Conservation (phyloP, 2,888 invertebrate genomes). For the Pseudococcus longispinus region DNA sequence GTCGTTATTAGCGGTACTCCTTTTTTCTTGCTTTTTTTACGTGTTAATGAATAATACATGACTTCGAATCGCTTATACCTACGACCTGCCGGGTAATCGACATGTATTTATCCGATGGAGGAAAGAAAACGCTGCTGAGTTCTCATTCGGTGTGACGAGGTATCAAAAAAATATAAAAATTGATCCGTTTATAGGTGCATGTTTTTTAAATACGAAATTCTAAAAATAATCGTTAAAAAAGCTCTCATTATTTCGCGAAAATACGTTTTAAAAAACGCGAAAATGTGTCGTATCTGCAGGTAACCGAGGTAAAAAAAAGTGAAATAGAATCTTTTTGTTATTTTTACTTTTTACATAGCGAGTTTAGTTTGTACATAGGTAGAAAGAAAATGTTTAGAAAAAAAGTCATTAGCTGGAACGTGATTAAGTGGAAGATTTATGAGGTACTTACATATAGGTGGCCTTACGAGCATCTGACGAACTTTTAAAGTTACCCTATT, state of each 20-base stretch:
- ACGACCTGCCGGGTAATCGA: background rate
- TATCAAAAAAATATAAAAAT: background rate
- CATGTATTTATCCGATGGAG: background rate
- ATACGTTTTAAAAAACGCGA: background rate
- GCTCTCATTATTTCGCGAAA: background rate
- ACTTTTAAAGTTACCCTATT: conserved; percentile 44
- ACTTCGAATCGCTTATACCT: background rate
- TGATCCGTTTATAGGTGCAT: background rate
- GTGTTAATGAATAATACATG: conserved; percentile 46
- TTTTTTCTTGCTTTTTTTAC: conserved; percentile 24
- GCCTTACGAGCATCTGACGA: conserved; percentile 43
- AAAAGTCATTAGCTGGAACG: conserved; percentile 51
- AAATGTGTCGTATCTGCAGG: background rate
- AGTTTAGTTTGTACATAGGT: conserved; percentile 27
- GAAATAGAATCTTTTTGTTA: conserved; percentile 34
- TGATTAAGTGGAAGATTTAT: conserved; percentile 51
- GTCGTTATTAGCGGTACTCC: conserved; percentile 19
- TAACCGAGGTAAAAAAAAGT: background rate
- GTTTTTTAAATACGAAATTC: background rate
- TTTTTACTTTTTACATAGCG: conserved; percentile 42
- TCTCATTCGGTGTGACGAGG: background rate
- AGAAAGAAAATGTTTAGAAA: conserved; percentile 40
- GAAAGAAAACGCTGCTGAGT: background rate
- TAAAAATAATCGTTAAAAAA: background rate
- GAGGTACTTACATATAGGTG: conserved; percentile 47